Conservation (phyloP, 2,113 vertebrate genomes). For the Callaeas wilsoni region DNA sequence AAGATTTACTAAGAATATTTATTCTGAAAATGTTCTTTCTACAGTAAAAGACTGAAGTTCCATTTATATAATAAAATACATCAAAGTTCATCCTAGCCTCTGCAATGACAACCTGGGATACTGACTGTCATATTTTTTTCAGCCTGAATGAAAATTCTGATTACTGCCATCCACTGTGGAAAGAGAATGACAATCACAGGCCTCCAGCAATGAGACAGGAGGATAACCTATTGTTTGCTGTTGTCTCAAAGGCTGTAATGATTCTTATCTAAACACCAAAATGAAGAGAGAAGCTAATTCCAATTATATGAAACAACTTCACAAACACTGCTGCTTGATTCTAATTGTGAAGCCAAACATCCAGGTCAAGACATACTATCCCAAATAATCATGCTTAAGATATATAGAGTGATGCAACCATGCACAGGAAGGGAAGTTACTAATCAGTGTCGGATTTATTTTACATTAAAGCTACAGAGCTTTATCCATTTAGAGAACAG, state of each 20-base stretch:
- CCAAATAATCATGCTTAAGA: constrained; percentile 55
- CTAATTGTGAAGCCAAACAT: constrained; percentile 56
- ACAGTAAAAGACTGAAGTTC: background rate
- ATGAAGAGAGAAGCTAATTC: constrained; percentile 44
- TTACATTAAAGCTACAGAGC: constrained; percentile 5
- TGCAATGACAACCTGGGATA: constrained; percentile 1
- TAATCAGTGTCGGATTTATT: constrained; percentile 18
- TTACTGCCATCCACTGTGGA: constrained; percentile 51
- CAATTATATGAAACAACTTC: constrained; percentile 47
- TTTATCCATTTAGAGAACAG: background rate
- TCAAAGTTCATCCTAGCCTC: constrained; percentile 5
- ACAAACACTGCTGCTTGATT: constrained; percentile 26
- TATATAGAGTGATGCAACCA: background rate
- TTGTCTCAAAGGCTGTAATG: constrained; percentile 48
- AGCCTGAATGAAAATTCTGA: constrained; percentile 68
- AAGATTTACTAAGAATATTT: background rate
- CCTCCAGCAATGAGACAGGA: constrained; percentile 63
- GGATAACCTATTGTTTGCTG: constrained; percentile 50
- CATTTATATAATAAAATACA: constrained; percentile 13
- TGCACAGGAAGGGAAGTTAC: constrained; percentile 20
- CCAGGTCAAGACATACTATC: constrained; percentile 31
- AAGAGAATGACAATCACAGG: constrained; percentile 44
- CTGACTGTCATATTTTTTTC: background rate
- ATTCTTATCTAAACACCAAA: constrained; percentile 51
- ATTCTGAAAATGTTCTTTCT: background rate